Conservation (phyloP, 1,140 invertebrate species). For the Caenorhabditis briggsae region DNA sequence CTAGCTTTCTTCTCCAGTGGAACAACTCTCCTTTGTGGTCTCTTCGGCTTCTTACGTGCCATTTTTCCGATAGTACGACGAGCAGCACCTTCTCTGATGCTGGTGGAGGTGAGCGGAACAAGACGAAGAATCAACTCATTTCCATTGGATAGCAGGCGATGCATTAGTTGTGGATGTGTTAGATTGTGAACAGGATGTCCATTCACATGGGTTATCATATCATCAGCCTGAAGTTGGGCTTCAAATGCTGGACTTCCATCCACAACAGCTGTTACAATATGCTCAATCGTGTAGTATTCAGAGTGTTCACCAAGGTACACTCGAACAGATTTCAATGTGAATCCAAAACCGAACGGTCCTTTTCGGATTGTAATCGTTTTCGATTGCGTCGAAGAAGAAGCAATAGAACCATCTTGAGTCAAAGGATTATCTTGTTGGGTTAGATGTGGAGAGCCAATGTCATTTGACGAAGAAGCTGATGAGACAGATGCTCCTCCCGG, state of each 20-base stretch:
- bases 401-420: conserved; percentile 28
- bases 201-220: conserved; percentile 76
- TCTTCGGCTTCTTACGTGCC: conserved; percentile 70
- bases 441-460: conserved; percentile 42
- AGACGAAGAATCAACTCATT: conserved; percentile 61
- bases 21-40: conserved; percentile 55
- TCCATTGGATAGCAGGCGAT: conserved; percentile 74
- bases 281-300: conserved; percentile 78
- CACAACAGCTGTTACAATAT: conserved; percentile 74
- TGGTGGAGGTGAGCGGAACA: conserved; percentile 70
- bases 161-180: conserved; percentile 77
- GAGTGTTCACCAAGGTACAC: conserved; percentile 75
- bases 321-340: conserved; percentile 77
- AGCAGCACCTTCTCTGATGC: conserved; percentile 73
- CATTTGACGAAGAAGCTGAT: conserved; percentile 60
- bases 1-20: conserved; percentile 71
- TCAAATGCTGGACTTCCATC: conserved; percentile 70
- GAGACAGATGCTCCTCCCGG: conserved; percentile 64
- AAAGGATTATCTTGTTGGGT: neutral
- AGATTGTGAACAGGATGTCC: conserved; percentile 76
- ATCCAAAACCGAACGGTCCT: conserved; percentile 74
- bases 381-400: neutral
- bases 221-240: conserved; percentile 73
- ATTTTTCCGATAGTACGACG: conserved; percentile 69
- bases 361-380: conserved; percentile 66